Base-by-base conservation (phyloP, 23 tunicate species). In the Ciona savignyi region DNA sequence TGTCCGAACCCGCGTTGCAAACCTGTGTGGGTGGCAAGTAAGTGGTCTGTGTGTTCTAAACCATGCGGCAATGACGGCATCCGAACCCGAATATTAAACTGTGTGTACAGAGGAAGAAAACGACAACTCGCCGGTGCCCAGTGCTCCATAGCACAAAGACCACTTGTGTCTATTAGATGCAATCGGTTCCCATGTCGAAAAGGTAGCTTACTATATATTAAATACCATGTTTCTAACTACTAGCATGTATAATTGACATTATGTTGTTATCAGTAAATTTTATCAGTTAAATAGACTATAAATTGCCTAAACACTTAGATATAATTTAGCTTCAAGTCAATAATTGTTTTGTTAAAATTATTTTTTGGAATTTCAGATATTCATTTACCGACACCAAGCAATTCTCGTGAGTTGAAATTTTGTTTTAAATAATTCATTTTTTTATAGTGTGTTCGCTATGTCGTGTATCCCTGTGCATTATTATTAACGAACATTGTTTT, bases 1-100 rank as follows among this genome's bases (percentile, higher is more conserved):
- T 87, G 95, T 63, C 68, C 84, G 24, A 90, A 82, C 68, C 30
- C 32, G 15, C 76, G 77, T 4, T 90, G 97, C 42, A 73, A 79
- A 25, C 97, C 97, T 1, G 69, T 83, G 35, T 90, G 97, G 97
- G 73, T 78, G 1, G 61, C 77, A 33, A 88, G 93, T 42, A 42
- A 23, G 11, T 93, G 98, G 98, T 80, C 90, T 23, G 75, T 89
- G 9, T 87, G 99, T 75, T 87, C 99, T 3, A 66, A 71, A 34
- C 75, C 86, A 2, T 94, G 99, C 70, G 98, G 98, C n/a, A 64
- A 35, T 6, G 51, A 42, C 68, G 99, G 99, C 6, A 77, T 82
- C 60, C 73, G 75, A 34, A 94, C 95, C 31, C 86, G 99, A 11
- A 74, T 87, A 25, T 76, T 89, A 1, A 76, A 66, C 63, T 94